Evolutionary conservation across 1,140 invertebrate genomes (phyloP).

Genomic region (Oedothorax gibbosus): DNA sequence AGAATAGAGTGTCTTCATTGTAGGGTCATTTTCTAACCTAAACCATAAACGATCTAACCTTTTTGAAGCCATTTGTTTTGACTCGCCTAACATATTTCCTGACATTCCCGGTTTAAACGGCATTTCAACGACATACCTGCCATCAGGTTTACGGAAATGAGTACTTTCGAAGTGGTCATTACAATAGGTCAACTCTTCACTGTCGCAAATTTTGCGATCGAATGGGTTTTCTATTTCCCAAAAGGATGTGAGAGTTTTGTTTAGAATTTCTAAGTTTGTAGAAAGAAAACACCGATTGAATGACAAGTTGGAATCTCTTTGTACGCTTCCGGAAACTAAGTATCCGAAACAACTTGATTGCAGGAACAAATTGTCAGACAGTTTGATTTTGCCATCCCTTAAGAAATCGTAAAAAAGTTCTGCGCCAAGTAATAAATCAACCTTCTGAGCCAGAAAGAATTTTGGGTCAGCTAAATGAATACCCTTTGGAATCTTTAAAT

Average conservation of each 20-base stretch:
- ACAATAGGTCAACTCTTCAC: neutral
- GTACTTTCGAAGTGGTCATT: neutral
- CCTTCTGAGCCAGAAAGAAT: neutral
- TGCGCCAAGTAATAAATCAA: neutral
- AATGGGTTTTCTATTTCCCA: neutral
- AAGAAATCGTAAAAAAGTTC: conserved; percentile 1
- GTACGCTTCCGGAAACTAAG: neutral
- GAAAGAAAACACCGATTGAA: neutral
- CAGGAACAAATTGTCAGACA: neutral
- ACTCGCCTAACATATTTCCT: neutral
- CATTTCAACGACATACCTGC: neutral
- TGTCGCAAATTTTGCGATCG: neutral
- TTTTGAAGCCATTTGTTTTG: conserved; percentile 1
- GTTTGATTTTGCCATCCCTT: neutral
- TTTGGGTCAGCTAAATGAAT: neutral
- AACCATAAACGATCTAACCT: conserved; percentile 3
- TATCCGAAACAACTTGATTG: conserved; percentile 8
- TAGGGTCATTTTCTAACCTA: neutral
- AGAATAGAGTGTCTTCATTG: neutral
- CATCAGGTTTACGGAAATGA: neutral
- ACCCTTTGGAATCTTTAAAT: neutral
- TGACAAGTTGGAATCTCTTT: neutral
- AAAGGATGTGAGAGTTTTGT: neutral
- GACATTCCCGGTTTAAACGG: neutral
- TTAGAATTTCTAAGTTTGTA: neutral